A percentile compares a stretch with the other conserved stretches of the same genome.
phyloP scores from a whole-genome alignment of 1,140 invertebrate species.

The Zaprionus vittiger region DNA sequence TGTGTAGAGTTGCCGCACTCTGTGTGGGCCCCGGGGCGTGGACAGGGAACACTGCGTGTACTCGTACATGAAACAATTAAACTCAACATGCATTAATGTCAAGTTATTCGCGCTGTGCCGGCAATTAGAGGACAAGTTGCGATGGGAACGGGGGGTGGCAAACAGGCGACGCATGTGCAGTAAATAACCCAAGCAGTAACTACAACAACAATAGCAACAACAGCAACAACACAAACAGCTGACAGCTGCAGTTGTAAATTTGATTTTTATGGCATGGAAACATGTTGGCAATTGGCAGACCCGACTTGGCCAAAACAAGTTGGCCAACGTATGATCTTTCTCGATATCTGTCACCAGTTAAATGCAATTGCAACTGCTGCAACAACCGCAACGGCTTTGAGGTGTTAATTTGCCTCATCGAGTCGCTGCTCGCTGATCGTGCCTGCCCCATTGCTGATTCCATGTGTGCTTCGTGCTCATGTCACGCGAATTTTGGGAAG shows the following conservation, averaged over 20 bases:
- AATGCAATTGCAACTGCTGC: constrained; percentile 32
- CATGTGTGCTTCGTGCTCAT: background rate
- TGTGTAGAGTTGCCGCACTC: background rate
- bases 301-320: constrained; percentile 55
- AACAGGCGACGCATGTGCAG: constrained; percentile 53
- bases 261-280: constrained; percentile 76
- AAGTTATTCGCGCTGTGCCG: constrained; percentile 75
- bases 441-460: background rate
- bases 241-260: constrained; percentile 79
- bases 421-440: background rate
- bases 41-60: constrained; percentile 71
- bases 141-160: background rate
- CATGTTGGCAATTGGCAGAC: constrained; percentile 69
- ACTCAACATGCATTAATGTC: constrained; percentile 81
- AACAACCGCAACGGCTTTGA: constrained; percentile 37
- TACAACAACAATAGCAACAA: constrained; percentile 33
- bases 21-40: constrained; percentile 58
- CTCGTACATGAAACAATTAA: constrained; percentile 73
- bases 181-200: constrained; percentile 57
- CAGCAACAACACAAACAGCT: constrained; percentile 39
- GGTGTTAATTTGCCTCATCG: constrained; percentile 68
- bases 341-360: constrained; percentile 72
- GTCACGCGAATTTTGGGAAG: background rate
- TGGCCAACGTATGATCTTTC: constrained; percentile 39
- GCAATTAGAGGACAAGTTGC: constrained; percentile 64